Evolutionary conservation across 2,797 vertebrate species (phyloP), one percentile per base, ranked within the genome.

Genomic region (Rhodeus uyekii): DNA sequence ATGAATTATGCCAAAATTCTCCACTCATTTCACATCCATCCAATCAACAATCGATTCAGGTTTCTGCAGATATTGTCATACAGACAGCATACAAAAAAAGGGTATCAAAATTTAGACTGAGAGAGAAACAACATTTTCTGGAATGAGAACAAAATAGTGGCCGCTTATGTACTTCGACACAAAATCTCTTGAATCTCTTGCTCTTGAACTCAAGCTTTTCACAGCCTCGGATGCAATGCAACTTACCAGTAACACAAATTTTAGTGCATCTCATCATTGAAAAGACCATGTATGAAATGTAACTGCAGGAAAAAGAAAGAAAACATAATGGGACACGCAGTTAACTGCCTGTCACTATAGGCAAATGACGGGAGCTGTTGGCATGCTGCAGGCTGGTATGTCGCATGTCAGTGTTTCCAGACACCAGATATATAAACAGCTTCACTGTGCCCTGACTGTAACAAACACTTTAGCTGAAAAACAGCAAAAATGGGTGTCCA

Each of bases 311-410:
- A 24, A 8, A 29, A 8, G 0, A 2, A 12, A 67, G n/a, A 64
- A 38, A 71, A 18, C 69, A 73, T 36, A 69, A 53, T 12, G 1
- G 5, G 18, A 42, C 13, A 8, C 29, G 50, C 27, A 13, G 27
- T 13, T 50, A 50, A 72, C 71, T 44, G 58, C 18, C 22, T 78
- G 55, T 75, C 80, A 36, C 61, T 74, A 55, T 76, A 81, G 81
- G 77, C 63, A 29, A 61, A 61, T 22, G 27, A 42, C 14, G 27
- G 27, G 38, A 50, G 34, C 55, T 67, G 34, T 12, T 61, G 55
- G 55, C 38, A 61, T 60, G 53, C 73, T 75, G 53, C 36, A 75
- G 73, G 73, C 73, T 75, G 53, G 50, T 48, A 55, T 48, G 13
- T 38, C 53, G 29, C 24, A 60, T 42, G 53, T 42, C 73, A 75